Percentiles rank a stretch among this genome's conserved stretches.
Conservation (phyloP, 2,888 invertebrate species). For the Drosophila birchii region DNA sequence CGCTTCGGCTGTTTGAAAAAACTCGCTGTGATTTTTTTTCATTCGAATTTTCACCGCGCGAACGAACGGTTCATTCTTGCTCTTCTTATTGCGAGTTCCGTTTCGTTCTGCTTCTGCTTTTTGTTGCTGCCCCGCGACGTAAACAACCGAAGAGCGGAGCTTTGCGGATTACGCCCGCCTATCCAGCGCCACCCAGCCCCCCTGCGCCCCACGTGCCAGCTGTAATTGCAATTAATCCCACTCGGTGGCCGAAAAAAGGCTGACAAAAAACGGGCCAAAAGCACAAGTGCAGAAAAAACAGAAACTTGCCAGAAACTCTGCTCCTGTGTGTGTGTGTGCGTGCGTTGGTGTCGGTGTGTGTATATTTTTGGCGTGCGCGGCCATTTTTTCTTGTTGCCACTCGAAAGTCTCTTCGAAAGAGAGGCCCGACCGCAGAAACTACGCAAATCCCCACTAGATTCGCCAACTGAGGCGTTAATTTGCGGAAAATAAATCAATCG, state of each 20-base stretch:
- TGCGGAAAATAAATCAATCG: constrained; percentile 35
- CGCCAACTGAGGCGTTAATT: constrained; percentile 24
- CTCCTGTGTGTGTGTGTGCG: constrained; percentile 14
- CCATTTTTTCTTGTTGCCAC: constrained; percentile 80
- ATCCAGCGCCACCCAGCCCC: constrained; percentile 24
- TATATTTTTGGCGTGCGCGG: constrained; percentile 82
- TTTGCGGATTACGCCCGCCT: constrained; percentile 20
- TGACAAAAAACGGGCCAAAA: constrained; percentile 49
- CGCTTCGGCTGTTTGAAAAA: constrained; percentile 64
- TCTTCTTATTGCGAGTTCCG: constrained; percentile 55
- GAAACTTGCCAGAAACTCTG: constrained; percentile 44
- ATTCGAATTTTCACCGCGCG: constrained; percentile 85
- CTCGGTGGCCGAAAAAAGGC: constrained; percentile 26
- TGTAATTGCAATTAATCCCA: constrained; percentile 53
- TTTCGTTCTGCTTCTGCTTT: constrained; percentile 47
- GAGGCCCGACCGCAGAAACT: constrained; percentile 59
- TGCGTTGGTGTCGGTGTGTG: constrained; percentile 56
- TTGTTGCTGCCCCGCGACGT: constrained; percentile 52
- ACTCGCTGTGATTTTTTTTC: constrained; percentile 83
- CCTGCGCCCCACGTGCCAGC: constrained; percentile 15
- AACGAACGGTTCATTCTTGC: constrained; percentile 59
- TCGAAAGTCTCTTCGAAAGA: constrained; percentile 47
- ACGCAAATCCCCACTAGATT: constrained; percentile 44
- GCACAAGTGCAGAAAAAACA: constrained; percentile 69
- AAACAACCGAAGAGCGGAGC: constrained; percentile 49